These are phyloP conservation scores for Acanthoscelides obtectus DNA, from an alignment of 2,888 invertebrate genomes.

Conservation along the genomic window DNA sequence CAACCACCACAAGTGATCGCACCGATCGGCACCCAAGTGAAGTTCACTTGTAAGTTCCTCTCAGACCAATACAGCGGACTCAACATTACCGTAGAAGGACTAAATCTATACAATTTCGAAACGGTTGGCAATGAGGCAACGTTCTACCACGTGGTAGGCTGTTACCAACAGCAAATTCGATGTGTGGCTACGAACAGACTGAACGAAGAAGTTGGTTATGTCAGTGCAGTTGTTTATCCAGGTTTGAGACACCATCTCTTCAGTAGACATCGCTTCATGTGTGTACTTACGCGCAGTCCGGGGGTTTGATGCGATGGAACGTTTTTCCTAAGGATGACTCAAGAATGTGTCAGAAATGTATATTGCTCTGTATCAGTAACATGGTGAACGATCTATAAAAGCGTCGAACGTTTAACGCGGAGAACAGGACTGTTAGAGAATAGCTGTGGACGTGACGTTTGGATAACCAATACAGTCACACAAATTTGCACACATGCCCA, in stretches of 20 bases:
- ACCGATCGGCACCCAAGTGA: slow-evolving; percentile 43
- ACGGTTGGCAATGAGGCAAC: slow-evolving; percentile 23
- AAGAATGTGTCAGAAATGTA: too few species aligned
- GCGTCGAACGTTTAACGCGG: too few species aligned
- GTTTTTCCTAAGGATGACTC: neutral
- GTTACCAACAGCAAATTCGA: slow-evolving; percentile 24
- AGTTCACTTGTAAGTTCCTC: slow-evolving; percentile 51
- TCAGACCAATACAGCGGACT: slow-evolving; percentile 30
- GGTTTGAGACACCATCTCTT: slow-evolving; percentile 23
- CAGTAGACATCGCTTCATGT: slow-evolving; percentile 26
- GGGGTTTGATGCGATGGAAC: neutral
- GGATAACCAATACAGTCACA: too few species aligned
- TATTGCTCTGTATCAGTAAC: too few species aligned
- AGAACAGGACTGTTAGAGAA: too few species aligned
- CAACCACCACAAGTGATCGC: slow-evolving; percentile 19
- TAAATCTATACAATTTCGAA: slow-evolving; percentile 20
- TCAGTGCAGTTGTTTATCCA: slow-evolving; percentile 25
- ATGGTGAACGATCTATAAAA: too few species aligned
- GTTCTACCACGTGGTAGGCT: slow-evolving; percentile 41
- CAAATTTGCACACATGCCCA: too few species aligned
- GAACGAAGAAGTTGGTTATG: slow-evolving; percentile 20
- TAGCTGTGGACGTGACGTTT: too few species aligned
- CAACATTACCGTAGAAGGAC: slow-evolving; percentile 24
- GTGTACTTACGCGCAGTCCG: slow-evolving; percentile 6
- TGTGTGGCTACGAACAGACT: slow-evolving; percentile 25